Base-by-base conservation (phyloP, 1,140 invertebrate species). In the Ephestia elutella region DNA sequence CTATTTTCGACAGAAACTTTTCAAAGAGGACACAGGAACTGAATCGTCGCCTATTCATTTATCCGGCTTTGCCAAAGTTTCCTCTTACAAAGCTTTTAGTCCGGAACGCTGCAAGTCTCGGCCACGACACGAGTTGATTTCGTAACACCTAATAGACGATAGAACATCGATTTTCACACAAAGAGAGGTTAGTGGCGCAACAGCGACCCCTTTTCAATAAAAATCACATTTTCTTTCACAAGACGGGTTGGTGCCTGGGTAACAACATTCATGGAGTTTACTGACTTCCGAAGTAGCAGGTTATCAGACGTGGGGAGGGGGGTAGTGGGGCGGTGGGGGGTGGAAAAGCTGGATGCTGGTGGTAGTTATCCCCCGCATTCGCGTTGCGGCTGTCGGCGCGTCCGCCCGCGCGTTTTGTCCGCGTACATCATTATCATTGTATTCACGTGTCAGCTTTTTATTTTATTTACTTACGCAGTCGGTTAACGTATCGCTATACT, bases 201-300 rank as follows among this genome's bases (percentile, higher is more conserved):
- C 69, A 70, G 57, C 72, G 76, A 77, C 73, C 78, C 77, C 72
- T 82, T 79, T 82, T 76, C 77, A 84, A 86, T 82, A 83, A 81
- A 85, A 82, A 81, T 85, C 80, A 77, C 76, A 81, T 84, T 84
- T 87, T 82, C 79, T 74, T 78, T 80, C 74, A 71, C 73, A 73
- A 81, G 73, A 75, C 75, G 73, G 64, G 73, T 71, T 73, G 71
- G 70, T 79, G 78, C 71, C 70, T 80, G 71, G 73, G 71, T 80
- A 81, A 82, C 82, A 83, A 82, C 82, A 76, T 80, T 81, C 75
- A 66, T 71, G 66, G 82, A 83, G 81, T 86, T 84, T 86, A 84
- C 78, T 82, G 82, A 87, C 84, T 87, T 86, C 84, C 81, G 78
- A 87, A 84, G 84, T 80, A 84, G 81, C 80, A 87, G 82, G 82